Conservation (phyloP, 2,888 invertebrate species). For the Watsonalla cultraria region DNA sequence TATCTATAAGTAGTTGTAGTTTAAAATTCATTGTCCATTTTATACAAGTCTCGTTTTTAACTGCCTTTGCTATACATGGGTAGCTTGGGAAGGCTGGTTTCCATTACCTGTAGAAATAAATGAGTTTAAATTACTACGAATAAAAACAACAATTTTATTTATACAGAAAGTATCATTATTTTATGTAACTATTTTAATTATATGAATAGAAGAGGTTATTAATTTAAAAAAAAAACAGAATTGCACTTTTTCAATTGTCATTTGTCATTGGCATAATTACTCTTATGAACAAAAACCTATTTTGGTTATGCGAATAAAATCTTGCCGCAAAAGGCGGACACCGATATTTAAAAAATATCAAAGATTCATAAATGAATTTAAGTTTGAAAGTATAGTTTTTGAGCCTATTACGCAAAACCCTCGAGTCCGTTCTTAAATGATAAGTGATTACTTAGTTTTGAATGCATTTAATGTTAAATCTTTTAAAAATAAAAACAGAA, state of each 20-base stretch:
- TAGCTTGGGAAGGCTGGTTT: slow-evolving; percentile 56
- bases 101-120: slow-evolving; percentile 60
- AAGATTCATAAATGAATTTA: too few relatives aligned
- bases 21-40: slow-evolving; percentile 9
- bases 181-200: background rate
- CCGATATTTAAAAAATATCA: too few relatives aligned
- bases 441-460: too few relatives aligned
- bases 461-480: too few relatives aligned
- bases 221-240: background rate
- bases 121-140: slow-evolving; percentile 1
- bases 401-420: too few relatives aligned
- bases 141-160: background rate
- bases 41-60: slow-evolving; percentile 27
- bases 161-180: background rate
- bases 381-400: too few relatives aligned
- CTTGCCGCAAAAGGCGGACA: too few relatives aligned
- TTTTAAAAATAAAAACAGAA: too few relatives aligned
- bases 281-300: too few relatives aligned
- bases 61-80: slow-evolving; percentile 54
- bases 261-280: background rate
- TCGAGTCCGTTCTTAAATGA: too few relatives aligned
- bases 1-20: slow-evolving; percentile 2
- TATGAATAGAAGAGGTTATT: background rate
- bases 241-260: background rate
- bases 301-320: too few relatives aligned